Percentiles rank a stretch among this genome's conserved stretches.
Conservation (phyloP, 2,113 vertebrate genomes). For the Melanotaenia duboulayi region DNA sequence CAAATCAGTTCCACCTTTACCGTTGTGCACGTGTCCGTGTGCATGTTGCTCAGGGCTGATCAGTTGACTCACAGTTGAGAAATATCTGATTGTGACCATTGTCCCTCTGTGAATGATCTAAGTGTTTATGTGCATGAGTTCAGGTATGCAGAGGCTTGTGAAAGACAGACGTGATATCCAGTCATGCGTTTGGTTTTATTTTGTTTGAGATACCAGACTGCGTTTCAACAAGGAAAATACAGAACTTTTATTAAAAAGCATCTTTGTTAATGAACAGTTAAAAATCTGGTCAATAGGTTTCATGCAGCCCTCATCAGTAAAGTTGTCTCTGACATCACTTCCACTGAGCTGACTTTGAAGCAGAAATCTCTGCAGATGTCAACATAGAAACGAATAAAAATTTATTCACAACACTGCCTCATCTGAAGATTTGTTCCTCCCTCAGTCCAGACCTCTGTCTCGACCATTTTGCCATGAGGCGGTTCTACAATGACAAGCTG, state of each 20-base stretch:
- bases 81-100: constrained; percentile 43
- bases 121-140: constrained; percentile 10
- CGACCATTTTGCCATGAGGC: constrained; percentile 94
- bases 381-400: too few species aligned
- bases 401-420: background rate
- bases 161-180: background rate
- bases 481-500: constrained; percentile 91
- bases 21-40: constrained; percentile 6
- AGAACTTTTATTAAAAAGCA: background rate
- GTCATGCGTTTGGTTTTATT: background rate
- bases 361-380: background rate
- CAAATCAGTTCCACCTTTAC: background rate
- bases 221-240: too few species aligned
- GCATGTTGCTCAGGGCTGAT: constrained; percentile 1
- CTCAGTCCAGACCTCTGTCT: constrained; percentile 91
- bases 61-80: constrained; percentile 33
- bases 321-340: background rate
- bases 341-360: background rate
- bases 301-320: background rate
- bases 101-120: background rate
- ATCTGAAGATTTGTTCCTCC: constrained; percentile 52
- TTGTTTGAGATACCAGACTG: background rate
- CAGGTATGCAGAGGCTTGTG: constrained; percentile 8
- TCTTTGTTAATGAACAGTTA: background rate
- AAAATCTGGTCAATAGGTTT: background rate